Percentiles rank a stretch among this genome's conserved stretches.
Conservation (phyloP, 2,888 invertebrate genomes). For the Eupithecia pulchellata region DNA sequence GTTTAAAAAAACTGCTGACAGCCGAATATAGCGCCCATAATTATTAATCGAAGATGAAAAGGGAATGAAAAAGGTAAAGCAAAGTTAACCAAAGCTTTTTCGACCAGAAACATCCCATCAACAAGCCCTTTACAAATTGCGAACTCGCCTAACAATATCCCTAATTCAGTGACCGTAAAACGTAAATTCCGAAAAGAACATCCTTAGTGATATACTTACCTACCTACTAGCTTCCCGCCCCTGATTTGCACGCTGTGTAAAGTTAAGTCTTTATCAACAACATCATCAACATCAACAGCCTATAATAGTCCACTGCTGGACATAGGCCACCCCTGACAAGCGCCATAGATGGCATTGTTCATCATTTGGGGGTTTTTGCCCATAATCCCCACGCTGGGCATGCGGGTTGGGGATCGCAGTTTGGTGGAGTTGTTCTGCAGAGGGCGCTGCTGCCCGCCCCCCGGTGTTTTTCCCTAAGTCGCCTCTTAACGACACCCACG, state of each 20-base stretch:
- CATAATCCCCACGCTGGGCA: too few relatives aligned
- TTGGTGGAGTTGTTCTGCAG: too few relatives aligned
- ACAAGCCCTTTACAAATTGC: slow-evolving; percentile 14
- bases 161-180: slow-evolving; percentile 20
- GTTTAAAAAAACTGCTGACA: background rate
- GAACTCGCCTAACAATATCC: slow-evolving; percentile 7
- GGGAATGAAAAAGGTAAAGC: background rate
- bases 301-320: too few relatives aligned
- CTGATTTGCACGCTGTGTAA: background rate
- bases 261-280: too few relatives aligned
- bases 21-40: background rate
- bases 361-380: too few relatives aligned
- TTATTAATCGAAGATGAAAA: background rate
- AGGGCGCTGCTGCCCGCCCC: too few relatives aligned
- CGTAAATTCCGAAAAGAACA: slow-evolving; percentile 9
- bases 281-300: too few relatives aligned
- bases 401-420: too few relatives aligned
- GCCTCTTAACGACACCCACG: too few relatives aligned
- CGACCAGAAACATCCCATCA: slow-evolving; percentile 9
- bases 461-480: too few relatives aligned
- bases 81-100: slow-evolving; percentile 13
- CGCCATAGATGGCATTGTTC: too few relatives aligned
- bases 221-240: background rate
- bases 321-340: too few relatives aligned
- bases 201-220: slow-evolving; percentile 10